These are phyloP conservation scores for Antedon bifida DNA, from an alignment of 35 echinoderm and acorn worm genomes.

Conservation along the genomic window DNA sequence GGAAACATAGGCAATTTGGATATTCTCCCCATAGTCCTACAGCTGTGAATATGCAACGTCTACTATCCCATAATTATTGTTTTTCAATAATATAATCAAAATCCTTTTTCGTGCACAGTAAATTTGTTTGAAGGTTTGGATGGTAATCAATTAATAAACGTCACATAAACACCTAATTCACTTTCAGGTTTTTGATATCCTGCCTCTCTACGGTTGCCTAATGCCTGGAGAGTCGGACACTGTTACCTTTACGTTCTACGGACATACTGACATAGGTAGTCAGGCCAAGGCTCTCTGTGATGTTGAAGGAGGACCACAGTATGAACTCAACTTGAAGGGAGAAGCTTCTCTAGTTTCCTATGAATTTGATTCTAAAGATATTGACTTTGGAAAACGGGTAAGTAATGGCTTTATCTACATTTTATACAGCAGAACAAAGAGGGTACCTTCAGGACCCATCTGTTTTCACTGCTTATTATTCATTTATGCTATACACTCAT, in stretches of 20 bases:
- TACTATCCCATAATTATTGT: too few species aligned
- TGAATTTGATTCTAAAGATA: constrained; percentile 79
- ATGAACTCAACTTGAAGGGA: constrained; percentile 67
- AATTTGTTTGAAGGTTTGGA: too few species aligned
- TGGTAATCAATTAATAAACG: too few species aligned
- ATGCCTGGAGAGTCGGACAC: constrained; percentile 91
- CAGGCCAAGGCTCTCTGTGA: constrained; percentile 86
- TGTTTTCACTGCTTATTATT: too few species aligned
- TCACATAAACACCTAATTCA: background rate
- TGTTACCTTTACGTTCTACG: constrained; percentile 98
- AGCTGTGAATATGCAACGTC: background rate
- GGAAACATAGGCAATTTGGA: background rate
- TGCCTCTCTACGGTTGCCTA: constrained; percentile 77
- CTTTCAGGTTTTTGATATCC: constrained; percentile 81
- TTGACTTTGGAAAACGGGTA: constrained; percentile 88
- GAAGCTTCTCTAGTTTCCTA: constrained; percentile 95
- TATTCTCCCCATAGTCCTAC: background rate
- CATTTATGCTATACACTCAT: too few species aligned
- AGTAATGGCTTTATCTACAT: background rate
- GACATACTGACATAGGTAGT: constrained; percentile 88
- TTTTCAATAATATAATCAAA: background rate
- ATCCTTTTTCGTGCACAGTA: too few species aligned
- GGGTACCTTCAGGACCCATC: too few species aligned
- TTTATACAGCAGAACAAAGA: too few species aligned
- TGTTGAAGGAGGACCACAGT: constrained; percentile 91